Percentiles rank a stretch among this genome's conserved stretches.
These are phyloP conservation scores for Platycheirus albimanus DNA, from an alignment of 2,888 invertebrate species.

Conservation along the genomic window DNA sequence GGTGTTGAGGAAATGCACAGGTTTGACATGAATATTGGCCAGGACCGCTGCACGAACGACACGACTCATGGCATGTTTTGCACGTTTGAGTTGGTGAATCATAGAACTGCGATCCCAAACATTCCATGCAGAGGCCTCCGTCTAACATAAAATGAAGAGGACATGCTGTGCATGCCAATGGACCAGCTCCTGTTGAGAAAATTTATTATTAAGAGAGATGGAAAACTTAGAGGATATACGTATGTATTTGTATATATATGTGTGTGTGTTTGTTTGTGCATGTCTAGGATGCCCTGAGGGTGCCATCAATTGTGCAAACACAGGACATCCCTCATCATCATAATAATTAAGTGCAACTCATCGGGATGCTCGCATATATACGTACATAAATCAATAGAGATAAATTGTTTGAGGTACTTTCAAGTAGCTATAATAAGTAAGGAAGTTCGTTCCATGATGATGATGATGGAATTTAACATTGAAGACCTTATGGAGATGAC, in stretches of 20 bases:
- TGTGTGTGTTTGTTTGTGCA: background rate
- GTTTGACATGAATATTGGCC: conserved; percentile 88
- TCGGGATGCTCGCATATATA: background rate
- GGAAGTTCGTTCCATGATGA: background rate
- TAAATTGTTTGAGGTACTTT: background rate
- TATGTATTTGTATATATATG: too few species aligned
- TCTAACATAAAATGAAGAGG: conserved; percentile 89
- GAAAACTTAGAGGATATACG: background rate
- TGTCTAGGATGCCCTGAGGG: conserved; percentile 17
- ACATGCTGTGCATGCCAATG: conserved; percentile 89
- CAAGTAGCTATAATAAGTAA: background rate
- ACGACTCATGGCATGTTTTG: conserved; percentile 86
- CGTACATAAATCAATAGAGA: conserved; percentile 13
- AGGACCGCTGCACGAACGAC: conserved; percentile 87
- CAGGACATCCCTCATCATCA: conserved; percentile 21
- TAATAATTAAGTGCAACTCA: conserved; percentile 39
- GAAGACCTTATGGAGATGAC: background rate
- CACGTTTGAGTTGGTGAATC: conserved; percentile 88
- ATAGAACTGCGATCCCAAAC: conserved; percentile 89
- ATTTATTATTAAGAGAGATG: conserved; percentile 37
- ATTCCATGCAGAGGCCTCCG: conserved; percentile 90
- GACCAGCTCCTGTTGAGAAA: conserved; percentile 86
- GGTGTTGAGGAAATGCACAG: conserved; percentile 86
- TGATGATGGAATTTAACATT: background rate
- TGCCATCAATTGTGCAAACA: conserved; percentile 33